These are phyloP conservation scores for Macquaria ambigua DNA, from an alignment of 2,113 vertebrate genomes.

Conservation along the genomic window DNA sequence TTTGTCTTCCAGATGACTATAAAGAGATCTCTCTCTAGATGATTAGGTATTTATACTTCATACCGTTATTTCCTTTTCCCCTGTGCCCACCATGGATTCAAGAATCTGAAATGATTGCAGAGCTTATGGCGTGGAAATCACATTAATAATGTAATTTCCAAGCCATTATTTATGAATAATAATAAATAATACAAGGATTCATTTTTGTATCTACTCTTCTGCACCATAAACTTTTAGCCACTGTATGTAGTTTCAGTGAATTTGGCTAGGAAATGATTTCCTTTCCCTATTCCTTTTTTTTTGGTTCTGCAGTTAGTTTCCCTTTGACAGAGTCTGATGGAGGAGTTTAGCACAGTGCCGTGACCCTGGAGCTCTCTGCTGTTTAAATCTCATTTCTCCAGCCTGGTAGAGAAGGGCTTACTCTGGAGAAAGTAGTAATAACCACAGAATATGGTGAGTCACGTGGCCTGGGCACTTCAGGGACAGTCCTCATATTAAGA, in stretches of 20 bases:
- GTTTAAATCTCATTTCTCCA: slow-evolving; percentile 67
- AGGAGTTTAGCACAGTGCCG: slow-evolving; percentile 19
- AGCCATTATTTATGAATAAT: no score
- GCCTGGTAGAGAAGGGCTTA: slow-evolving; percentile 24
- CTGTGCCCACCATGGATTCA: slow-evolving; percentile 1
- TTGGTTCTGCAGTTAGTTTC: slow-evolving; percentile 23
- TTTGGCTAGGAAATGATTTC: slow-evolving; percentile 12
- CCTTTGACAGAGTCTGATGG: slow-evolving; percentile 56
- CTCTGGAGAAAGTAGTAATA: slow-evolving; percentile 44
- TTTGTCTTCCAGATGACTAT: slow-evolving; percentile 51
- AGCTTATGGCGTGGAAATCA: slow-evolving; percentile 21
- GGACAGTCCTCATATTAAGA: slow-evolving; percentile 34
- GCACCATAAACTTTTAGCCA: slow-evolving; percentile 6
- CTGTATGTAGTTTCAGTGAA: background rate
- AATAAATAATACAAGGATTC: slow-evolving; percentile 15
- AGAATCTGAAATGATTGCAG: slow-evolving; percentile 27
- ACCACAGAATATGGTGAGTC: slow-evolving; percentile 39
- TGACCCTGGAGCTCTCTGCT: slow-evolving; percentile 60
- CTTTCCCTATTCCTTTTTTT: background rate
- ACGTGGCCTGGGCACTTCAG: slow-evolving; percentile 9
- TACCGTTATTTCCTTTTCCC: slow-evolving; percentile 23
- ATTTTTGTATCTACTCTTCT: background rate
- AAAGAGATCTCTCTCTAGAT: slow-evolving; percentile 44
- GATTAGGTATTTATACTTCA: slow-evolving; percentile 54
- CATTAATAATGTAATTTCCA: background rate